Conservation (phyloP, 2,797 vertebrate genomes). For the Sebastiscus albofasciatus region DNA sequence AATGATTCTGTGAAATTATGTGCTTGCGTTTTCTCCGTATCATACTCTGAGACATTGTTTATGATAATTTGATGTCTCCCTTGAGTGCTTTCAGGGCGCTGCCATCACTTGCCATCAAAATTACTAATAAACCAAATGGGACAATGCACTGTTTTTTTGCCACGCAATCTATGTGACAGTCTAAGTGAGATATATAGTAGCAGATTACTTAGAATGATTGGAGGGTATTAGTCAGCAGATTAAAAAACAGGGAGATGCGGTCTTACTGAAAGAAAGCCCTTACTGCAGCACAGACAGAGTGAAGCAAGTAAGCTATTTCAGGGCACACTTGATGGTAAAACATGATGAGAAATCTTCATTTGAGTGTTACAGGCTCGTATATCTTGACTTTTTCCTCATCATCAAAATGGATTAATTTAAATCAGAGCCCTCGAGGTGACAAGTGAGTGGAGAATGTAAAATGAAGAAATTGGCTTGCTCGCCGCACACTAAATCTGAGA, state of each 20-base stretch:
- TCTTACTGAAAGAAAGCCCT: neutral
- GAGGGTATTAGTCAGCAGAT: slow-evolving; percentile 23
- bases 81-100: slow-evolving; percentile 1
- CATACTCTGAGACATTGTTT: slow-evolving; percentile 32
- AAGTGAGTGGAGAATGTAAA: neutral
- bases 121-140: slow-evolving; percentile 24
- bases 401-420: slow-evolving; percentile 16
- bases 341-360: slow-evolving; percentile 2
- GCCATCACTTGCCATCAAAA: slow-evolving; percentile 18
- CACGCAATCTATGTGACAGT: neutral
- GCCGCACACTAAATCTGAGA: neutral
- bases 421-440: slow-evolving; percentile 4
- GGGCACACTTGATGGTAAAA: slow-evolving; percentile 4
- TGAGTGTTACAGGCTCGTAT: neutral
- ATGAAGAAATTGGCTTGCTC: neutral
- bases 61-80: slow-evolving; percentile 34
- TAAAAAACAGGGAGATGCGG: neutral
- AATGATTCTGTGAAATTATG: slow-evolving; percentile 20
- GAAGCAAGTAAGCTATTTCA: neutral
- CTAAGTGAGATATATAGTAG: neutral
- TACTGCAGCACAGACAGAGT: neutral
- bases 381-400: slow-evolving; percentile 13
- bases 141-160: slow-evolving; percentile 22
- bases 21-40: slow-evolving; percentile 18
- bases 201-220: slow-evolving; percentile 6